Base-by-base conservation (phyloP, 1,140 invertebrate genomes). In the Conopomorpha cramerella region DNA sequence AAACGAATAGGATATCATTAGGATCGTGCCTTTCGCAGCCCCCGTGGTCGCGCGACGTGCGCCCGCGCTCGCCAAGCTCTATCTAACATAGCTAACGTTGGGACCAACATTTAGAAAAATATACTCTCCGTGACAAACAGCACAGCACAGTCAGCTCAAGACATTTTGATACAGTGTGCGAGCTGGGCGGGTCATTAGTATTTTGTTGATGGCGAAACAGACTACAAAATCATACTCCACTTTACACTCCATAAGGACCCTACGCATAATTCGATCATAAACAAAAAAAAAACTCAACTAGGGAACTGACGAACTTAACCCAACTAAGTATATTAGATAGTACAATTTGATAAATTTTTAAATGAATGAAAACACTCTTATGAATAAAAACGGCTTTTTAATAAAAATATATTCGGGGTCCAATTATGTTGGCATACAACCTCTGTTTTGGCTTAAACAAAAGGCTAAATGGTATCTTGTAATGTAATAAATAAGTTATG, bases 41-140 rank as follows among this genome's bases (percentile, higher is more conserved):
- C 62, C 60, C 60, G 57, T 58, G 61, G 63, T 55, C 55, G 61
- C 63, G 14, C 27, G 32, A 16, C 38, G 48, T 47, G 41, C 37
- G 43, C 46, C 59, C 47, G 38, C 45, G 36, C 39, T 44, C 42
- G 47, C 45, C 51, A 49, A 58, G 55, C 60, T 46, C 39, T 42
- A 40, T 49, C 49, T 67, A 61, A 63, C 68, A 72, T 76, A 72
- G 67, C 57, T 70, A 72, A 61, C 56, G 59, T 72, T 68, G 70
- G 70, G 70, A 76, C 70, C 70, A 76, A 76, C 51, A 57, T 72
- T 76, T 76, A 76, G 67, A 72, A 48, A 71, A 76, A 68, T 72
- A 76, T 76, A 68, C 58, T n/a, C n/a, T n/a, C n/a, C n/a, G n/a
- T n/a, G n/a, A n/a, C n/a, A n/a, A n/a, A n/a, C n/a, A n/a, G n/a